Evolutionary conservation across 2,888 invertebrate species (phyloP).

Genomic region (Scotopteryx bipunctaria): DNA sequence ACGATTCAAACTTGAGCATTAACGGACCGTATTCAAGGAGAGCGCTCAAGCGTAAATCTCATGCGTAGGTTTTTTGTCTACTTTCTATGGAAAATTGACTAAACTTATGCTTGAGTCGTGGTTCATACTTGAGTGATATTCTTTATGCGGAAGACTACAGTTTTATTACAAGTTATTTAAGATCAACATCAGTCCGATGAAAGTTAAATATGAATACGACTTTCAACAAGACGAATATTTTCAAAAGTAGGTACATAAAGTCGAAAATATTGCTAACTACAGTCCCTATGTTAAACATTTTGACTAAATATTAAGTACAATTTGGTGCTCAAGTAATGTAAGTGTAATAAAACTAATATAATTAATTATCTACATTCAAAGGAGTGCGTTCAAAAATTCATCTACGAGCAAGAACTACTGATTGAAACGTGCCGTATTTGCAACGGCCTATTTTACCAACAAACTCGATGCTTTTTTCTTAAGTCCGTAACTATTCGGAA

Average conservation of each 20-base stretch:
- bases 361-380: slow-evolving; percentile 77
- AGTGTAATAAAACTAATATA: slow-evolving; percentile 75
- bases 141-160: no score
- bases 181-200: slow-evolving; percentile 79
- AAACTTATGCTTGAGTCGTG: no score
- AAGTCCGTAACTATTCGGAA: no score
- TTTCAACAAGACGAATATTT: slow-evolving; percentile 57
- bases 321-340: slow-evolving; percentile 82
- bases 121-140: no score
- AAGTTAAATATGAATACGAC: slow-evolving; percentile 60
- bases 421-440: slow-evolving; percentile 41
- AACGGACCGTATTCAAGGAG: slow-evolving; percentile 60
- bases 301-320: slow-evolving; percentile 83
- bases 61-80: no score
- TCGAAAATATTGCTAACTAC: slow-evolving; percentile 64
- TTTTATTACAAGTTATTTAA: no score
- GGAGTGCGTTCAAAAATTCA: slow-evolving; percentile 63
- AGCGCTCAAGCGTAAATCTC: no score
- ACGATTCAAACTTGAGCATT: background rate
- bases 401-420: slow-evolving; percentile 54
- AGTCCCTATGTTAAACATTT: slow-evolving; percentile 67
- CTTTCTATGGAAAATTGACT: no score
- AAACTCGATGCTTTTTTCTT: no score
- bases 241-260: slow-evolving; percentile 53
- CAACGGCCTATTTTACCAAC: no score